Evolutionary conservation across 2,797 vertebrate genomes (phyloP).

Genomic region (Todus mexicanus): DNA sequence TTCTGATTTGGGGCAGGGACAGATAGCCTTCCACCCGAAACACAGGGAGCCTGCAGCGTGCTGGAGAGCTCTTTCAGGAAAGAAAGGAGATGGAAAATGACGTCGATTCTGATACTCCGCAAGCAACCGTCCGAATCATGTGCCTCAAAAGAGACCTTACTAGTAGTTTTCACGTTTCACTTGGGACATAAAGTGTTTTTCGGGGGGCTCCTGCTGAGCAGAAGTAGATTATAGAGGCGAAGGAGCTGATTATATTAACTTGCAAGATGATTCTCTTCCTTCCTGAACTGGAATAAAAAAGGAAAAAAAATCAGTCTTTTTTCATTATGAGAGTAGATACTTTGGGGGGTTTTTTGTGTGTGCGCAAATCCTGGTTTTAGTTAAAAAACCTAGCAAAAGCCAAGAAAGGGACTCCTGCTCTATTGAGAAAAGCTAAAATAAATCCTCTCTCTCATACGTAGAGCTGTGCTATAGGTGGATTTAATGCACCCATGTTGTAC

Average conservation of each 20-base stretch:
- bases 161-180: constrained; percentile 55
- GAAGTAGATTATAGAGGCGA: constrained; percentile 50
- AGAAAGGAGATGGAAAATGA: constrained; percentile 17
- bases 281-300: constrained; percentile 66
- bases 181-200: constrained; percentile 48
- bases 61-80: background rate
- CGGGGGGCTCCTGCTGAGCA: constrained; percentile 25
- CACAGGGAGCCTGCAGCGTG: background rate
- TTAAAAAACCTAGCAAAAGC: constrained; percentile 49
- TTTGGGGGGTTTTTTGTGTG: background rate
- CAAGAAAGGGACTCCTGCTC: constrained; percentile 52
- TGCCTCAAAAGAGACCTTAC: constrained; percentile 70
- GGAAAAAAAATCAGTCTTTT: constrained; percentile 45
- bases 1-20: constrained; percentile 61
- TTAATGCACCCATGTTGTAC: constrained; percentile 70
- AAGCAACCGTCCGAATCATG: constrained; percentile 16
- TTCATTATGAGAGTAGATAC: constrained; percentile 60
- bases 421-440: constrained; percentile 57
- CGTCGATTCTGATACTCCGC: background rate
- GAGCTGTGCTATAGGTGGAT: constrained; percentile 60
- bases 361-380: constrained; percentile 46
- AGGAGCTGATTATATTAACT: constrained; percentile 60
- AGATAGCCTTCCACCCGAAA: constrained; percentile 39
- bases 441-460: constrained; percentile 40
- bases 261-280: constrained; percentile 60